Evolutionary conservation across 2,888 invertebrate species (phyloP).

Genomic region (Drosophila kambysellisi): DNA sequence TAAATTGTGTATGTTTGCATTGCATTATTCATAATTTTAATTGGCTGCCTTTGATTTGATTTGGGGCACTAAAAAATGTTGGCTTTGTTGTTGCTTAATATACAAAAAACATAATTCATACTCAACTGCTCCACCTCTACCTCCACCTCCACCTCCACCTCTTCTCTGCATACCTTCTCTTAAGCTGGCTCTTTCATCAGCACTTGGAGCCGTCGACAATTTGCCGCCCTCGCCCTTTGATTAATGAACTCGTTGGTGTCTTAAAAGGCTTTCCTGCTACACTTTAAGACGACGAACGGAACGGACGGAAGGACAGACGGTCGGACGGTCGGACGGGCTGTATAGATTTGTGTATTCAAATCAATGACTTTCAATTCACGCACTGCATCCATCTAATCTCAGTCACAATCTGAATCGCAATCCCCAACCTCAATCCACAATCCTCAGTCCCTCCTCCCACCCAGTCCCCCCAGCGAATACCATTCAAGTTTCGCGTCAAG

Average conservation of each 20-base stretch:
- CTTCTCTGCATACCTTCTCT: background rate
- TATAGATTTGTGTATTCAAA: constrained; percentile 7
- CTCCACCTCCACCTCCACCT: background rate
- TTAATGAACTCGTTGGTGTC: constrained; percentile 44
- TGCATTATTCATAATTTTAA: constrained; percentile 3
- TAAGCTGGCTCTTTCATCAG: constrained; percentile 20
- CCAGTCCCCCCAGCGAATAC: constrained; percentile 7
- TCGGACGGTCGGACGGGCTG: background rate
- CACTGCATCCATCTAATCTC: constrained; percentile 10
- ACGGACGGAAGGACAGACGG: background rate
- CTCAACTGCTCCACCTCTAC: background rate
- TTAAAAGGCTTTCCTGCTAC: constrained; percentile 26
- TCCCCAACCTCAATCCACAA: background rate
- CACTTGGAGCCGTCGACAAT: constrained; percentile 15
- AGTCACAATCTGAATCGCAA: constrained; percentile 17
- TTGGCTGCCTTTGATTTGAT: constrained; percentile 10
- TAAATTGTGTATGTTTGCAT: constrained; percentile 7
- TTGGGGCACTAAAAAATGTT: background rate
- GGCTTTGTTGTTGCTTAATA: background rate
- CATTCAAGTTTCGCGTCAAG: constrained; percentile 22
- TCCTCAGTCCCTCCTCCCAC: constrained; percentile 1
- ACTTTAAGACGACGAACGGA: constrained; percentile 1
- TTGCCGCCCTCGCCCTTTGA: constrained; percentile 33
- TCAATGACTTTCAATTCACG: constrained; percentile 33
- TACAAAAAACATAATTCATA: constrained; percentile 19